phyloP scores from a whole-genome alignment of 2,888 invertebrate species.

The Sylvicola cinctus region DNA sequence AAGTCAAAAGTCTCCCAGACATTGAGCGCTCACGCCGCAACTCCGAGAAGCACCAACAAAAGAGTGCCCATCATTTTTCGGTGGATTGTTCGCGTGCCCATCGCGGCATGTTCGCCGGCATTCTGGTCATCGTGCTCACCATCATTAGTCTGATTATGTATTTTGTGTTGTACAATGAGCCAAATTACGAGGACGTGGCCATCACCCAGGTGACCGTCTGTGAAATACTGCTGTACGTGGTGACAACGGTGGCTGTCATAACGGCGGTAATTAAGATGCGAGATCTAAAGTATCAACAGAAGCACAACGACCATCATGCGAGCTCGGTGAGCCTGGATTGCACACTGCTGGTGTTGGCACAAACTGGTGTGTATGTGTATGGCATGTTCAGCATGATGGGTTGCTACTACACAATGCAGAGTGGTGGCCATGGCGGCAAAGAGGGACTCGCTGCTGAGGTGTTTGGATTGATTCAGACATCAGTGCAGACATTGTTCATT shows the following conservation, averaged over 20 bases:
- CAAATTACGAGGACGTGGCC: conserved; percentile 60
- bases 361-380: conserved; percentile 86
- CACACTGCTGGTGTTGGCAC: conserved; percentile 76
- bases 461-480: conserved; percentile 71
- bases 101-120: conserved; percentile 81
- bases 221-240: conserved; percentile 66
- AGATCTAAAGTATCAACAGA: conserved; percentile 69
- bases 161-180: conserved; percentile 67
- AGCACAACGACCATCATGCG: too few species aligned
- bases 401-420: conserved; percentile 70
- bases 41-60: conserved; percentile 37
- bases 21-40: conserved; percentile 27
- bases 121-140: conserved; percentile 66
- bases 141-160: conserved; percentile 81
- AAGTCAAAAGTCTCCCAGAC: conserved; percentile 47
- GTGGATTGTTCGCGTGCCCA: conserved; percentile 89
- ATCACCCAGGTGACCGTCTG: conserved; percentile 79
- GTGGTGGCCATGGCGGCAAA: too few species aligned
- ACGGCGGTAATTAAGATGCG: conserved; percentile 77
- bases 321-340: conserved; percentile 69
- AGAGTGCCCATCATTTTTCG: conserved; percentile 79
- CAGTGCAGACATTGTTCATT: conserved; percentile 78
- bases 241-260: conserved; percentile 68
- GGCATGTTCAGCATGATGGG: conserved; percentile 87
- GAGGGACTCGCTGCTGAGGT: conserved; percentile 60